phyloP scores from a whole-genome alignment of 2,113 vertebrate genomes.

The Cyrtonyx montezumae region DNA sequence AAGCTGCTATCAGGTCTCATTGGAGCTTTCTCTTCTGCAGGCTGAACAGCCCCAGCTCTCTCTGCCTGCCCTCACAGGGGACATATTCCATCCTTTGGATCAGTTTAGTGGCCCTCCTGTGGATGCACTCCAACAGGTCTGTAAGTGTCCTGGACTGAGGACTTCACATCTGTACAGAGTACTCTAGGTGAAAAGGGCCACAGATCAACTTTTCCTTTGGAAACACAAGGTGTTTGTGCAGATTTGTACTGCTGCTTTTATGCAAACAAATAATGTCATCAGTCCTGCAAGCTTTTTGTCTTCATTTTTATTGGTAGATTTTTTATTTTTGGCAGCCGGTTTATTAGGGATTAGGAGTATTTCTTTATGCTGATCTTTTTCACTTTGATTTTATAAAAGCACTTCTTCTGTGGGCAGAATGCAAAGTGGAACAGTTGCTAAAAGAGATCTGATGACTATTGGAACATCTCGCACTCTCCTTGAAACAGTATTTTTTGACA shows the following conservation, averaged over 20 bases:
- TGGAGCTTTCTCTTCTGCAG: too few relatives aligned
- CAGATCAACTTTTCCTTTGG: background rate
- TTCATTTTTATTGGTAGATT: background rate
- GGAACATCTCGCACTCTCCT: background rate
- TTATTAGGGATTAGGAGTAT: background rate
- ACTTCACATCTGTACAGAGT: too few relatives aligned
- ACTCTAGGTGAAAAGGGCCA: background rate
- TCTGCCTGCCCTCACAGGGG: too few relatives aligned
- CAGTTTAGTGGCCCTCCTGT: too few relatives aligned
- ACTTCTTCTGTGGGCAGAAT: slow-evolving; percentile 32
- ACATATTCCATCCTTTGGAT: too few relatives aligned
- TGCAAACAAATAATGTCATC: background rate
- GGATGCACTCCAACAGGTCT: too few relatives aligned
- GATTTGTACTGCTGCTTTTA: background rate
- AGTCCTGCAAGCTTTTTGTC: background rate
- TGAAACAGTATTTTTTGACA: background rate
- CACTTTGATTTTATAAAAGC: slow-evolving; percentile 27
- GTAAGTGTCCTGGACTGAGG: too few relatives aligned
- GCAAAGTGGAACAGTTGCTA: background rate
- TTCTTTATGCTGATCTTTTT: slow-evolving; percentile 10
- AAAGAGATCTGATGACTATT: background rate
- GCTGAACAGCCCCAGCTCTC: too few relatives aligned
- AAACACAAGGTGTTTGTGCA: background rate
- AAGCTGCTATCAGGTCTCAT: too few relatives aligned
- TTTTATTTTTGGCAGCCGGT: background rate